These are phyloP conservation scores for Pavo muticus DNA, from an alignment of 2,113 vertebrate genomes.

Conservation along the genomic window DNA sequence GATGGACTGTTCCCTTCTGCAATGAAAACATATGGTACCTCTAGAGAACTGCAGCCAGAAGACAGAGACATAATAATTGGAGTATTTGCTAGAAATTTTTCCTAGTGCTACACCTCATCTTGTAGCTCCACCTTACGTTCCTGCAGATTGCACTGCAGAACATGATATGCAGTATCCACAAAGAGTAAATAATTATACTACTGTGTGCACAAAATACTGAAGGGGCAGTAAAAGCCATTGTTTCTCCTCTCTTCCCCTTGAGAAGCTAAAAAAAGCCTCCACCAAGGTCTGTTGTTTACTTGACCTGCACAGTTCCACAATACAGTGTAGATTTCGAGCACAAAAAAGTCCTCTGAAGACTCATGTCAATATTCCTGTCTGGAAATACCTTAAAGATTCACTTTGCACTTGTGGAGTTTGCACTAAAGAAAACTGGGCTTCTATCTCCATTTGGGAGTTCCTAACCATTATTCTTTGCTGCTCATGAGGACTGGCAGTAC, in stretches of 20 bases:
- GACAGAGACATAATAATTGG: neutral
- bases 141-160: neutral
- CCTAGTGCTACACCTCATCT: neutral
- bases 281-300: neutral
- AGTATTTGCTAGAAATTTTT: neutral
- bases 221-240: neutral
- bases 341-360: neutral
- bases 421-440: neutral
- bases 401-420: neutral
- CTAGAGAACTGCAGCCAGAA: neutral
- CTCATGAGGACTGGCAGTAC: neutral
- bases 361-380: neutral
- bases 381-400: neutral
- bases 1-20: neutral
- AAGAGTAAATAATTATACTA: neutral
- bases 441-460: neutral
- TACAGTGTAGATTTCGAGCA: neutral
- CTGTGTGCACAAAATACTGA: neutral
- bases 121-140: neutral
- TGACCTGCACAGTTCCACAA: neutral
- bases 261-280: neutral
- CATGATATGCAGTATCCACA: neutral
- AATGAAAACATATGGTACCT: neutral
- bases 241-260: neutral
- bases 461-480: neutral